phyloP scores from a whole-genome alignment of 2,113 vertebrate species.

The Hepsetus odoe region DNA sequence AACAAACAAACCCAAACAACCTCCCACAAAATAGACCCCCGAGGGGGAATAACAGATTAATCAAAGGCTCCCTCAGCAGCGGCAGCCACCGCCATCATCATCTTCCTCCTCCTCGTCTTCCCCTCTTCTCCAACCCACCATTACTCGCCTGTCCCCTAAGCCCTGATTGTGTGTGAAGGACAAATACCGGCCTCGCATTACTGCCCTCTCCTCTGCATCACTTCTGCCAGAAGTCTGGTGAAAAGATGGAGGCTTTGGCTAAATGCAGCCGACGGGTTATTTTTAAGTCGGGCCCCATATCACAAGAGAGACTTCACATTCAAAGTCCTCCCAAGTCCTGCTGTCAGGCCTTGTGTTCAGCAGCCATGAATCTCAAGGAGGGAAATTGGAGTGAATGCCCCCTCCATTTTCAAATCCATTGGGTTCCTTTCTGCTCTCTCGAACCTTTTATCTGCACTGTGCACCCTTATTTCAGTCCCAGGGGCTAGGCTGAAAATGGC shows the following conservation, averaged over 20 bases:
- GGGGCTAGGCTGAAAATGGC: neutral
- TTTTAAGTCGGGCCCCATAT: conserved; percentile 43
- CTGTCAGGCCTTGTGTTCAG: conserved; percentile 44
- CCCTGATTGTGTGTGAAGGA: conserved; percentile 47
- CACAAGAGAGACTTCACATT: conserved; percentile 21
- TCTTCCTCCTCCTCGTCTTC: conserved; percentile 23
- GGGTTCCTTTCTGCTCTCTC: conserved; percentile 29
- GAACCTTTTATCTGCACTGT: conserved; percentile 43
- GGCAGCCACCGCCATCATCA: conserved; percentile 5
- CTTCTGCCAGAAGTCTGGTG: conserved; percentile 16
- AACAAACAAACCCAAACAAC: conserved; percentile 46
- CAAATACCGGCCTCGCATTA: conserved; percentile 47
- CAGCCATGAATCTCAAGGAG: conserved; percentile 43
- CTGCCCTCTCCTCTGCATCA: conserved; percentile 34
- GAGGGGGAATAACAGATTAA: conserved; percentile 40
- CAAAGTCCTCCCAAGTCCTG: conserved; percentile 26
- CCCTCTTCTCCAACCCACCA: conserved; percentile 34
- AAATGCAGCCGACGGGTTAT: conserved; percentile 51
- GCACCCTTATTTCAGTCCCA: conserved; percentile 45
- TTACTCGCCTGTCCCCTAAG: conserved; percentile 34
- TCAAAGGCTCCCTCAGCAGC: conserved; percentile 43
- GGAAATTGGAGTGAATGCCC: conserved; percentile 50
- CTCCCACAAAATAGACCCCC: conserved; percentile 45
- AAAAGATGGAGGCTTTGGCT: conserved; percentile 52
- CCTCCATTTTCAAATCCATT: conserved; percentile 48